Evolutionary conservation across 2,113 vertebrate species (phyloP), one percentile per base, ranked within the genome.

Genomic region (Potamarius usumacintae): DNA sequence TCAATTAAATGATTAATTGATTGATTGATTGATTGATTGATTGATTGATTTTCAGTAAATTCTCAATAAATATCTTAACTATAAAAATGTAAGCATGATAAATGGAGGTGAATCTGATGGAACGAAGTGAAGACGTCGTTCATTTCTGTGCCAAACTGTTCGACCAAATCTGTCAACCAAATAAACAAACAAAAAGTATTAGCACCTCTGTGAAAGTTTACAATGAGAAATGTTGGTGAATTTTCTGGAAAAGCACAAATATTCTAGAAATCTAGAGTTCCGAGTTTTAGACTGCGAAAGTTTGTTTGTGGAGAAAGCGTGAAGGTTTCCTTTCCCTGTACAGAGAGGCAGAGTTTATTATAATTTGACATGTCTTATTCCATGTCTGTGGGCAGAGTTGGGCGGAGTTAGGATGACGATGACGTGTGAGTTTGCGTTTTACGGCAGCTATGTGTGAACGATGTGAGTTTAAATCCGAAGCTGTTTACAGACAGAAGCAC

Each of bases 361-460:
- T 17, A 34, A 34, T 58, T 34, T 12, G 78, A 22, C 11, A 11
- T 20, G 57, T 30, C 27, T 5, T n/a, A 25, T 15, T 79, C n/a
- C 1, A 3, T 79, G 53, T 8, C 12, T 8, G 52, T 30, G 52
- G 77, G 77, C n/a, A 4, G 53, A 80, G 27, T 58, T 58, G 34
- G 15, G 17, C 15, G 34, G n/a, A 30, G 11, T 71, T 27, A 71
- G 15, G 34, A 48, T 92, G 93, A 93, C 92, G 93, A 91, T 91
- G 92, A 92, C 91, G 92, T 92, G 93, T 92, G 92, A 92, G 94
- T 95, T 94, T 94, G 93, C 90, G 93, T 95, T 81, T 93, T 93
- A 90, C 90, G 95, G 95, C 95, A 95, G 95, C 95, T 95, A 94
- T 92, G 87, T 82, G 92, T 89, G 93, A 94, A 92, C 94, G 92